phyloP scores from a whole-genome alignment of 2,797 vertebrate genomes.

The Intellagama lesueurii region DNA sequence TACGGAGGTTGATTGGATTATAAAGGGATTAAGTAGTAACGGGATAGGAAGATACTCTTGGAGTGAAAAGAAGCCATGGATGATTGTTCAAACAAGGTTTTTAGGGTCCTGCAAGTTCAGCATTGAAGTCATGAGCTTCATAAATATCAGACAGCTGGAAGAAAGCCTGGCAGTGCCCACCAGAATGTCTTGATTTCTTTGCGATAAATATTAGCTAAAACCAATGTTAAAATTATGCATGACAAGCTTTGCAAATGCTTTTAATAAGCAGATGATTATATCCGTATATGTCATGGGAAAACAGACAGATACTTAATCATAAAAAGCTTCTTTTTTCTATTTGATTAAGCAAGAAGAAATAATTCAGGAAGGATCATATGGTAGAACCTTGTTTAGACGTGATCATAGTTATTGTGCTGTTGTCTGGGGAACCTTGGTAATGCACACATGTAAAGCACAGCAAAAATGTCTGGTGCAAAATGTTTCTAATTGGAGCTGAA shows the following conservation, averaged over 20 bases:
- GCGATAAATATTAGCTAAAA: neutral
- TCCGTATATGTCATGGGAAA: neutral
- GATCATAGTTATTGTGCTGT: constrained; percentile 1
- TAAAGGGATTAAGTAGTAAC: constrained; percentile 74
- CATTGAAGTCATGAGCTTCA: constrained; percentile 10
- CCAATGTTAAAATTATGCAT: neutral
- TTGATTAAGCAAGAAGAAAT: constrained; percentile 8
- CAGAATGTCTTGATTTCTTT: neutral
- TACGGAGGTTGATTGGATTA: constrained; percentile 75
- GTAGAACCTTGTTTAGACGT: neutral
- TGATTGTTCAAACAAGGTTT: constrained; percentile 60
- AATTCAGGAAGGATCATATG: neutral
- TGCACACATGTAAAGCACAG: neutral
- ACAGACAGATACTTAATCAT: neutral
- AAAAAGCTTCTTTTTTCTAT: neutral
- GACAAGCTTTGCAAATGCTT: neutral
- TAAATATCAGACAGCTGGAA: neutral
- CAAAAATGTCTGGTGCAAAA: neutral
- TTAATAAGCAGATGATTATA: constrained; percentile 19
- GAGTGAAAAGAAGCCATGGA: constrained; percentile 64
- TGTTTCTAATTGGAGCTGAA: neutral
- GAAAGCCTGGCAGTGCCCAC: neutral
- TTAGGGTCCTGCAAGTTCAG: constrained; percentile 51
- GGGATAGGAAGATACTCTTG: constrained; percentile 70
- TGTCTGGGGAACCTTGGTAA: neutral